A percentile compares a stretch with the other conserved stretches of the same genome.
Conservation (phyloP, 2,797 vertebrate genomes). For the Aldrovandia affinis region DNA sequence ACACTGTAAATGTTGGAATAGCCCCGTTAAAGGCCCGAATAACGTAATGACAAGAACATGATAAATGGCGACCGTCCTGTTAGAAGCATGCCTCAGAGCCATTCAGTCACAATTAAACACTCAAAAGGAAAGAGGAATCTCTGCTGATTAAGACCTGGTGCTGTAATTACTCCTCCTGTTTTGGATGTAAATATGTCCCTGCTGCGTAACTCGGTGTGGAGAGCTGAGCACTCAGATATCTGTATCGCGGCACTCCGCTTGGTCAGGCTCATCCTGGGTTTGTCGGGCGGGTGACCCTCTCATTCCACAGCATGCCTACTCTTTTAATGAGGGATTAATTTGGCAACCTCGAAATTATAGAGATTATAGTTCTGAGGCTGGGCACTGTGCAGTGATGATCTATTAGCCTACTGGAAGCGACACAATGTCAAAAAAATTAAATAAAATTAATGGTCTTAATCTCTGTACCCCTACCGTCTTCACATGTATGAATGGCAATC, state of each 20-base stretch:
- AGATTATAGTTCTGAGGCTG: neutral
- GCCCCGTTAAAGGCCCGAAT: slow-evolving; percentile 6
- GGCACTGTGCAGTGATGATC: neutral
- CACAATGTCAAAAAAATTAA: neutral
- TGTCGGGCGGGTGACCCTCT: neutral
- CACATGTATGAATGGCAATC: neutral
- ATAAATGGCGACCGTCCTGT: slow-evolving; percentile 5
- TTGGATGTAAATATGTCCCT: neutral
- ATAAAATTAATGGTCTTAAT: neutral
- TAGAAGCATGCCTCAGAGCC: slow-evolving; percentile 17
- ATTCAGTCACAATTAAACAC: slow-evolving; percentile 12
- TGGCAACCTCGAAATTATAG: neutral
- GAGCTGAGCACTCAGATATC: neutral
- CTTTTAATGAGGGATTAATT: neutral
- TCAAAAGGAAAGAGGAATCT: slow-evolving; percentile 1
- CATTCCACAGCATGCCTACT: neutral
- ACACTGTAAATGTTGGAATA: neutral
- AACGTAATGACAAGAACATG: slow-evolving; percentile 10
- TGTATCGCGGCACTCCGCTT: neutral
- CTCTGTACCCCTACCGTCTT: neutral
- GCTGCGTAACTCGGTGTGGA: neutral
- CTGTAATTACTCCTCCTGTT: neutral
- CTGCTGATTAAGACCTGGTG: neutral
- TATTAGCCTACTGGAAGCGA: neutral
- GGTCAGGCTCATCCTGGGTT: neutral